Base-by-base conservation (phyloP, 2,797 vertebrate species). In the Smutsia gigantea region DNA sequence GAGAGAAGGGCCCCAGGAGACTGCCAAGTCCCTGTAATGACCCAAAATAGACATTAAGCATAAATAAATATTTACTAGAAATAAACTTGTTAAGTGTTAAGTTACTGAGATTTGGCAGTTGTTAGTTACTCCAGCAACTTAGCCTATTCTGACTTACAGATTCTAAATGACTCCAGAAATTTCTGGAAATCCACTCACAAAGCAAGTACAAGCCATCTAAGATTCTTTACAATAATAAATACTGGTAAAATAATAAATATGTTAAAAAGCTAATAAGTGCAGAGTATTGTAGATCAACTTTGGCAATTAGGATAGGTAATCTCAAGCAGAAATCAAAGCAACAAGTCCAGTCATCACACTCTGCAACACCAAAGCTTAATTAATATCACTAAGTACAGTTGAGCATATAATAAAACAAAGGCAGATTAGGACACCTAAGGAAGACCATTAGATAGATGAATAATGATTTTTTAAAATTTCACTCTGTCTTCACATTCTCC, bases 61-160 rank as follows among this genome's bases (percentile, higher is more conserved):
- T 57, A 89, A 92, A 87, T 49, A 94, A 94, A 87, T 46, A 88
- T 57, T 87, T 95, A 46, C 34, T 59, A 87, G 59, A 95, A 94
- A 81, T 63, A 96, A 91, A 92, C 17, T 64, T 34, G 69, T 34
- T 53, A 1, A 1, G 13, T 87, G 31, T 72, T 71, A 92, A 94
- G 75, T 51, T 34, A 92, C 12, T 92, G 31, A 87, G n/a, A 95
- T 90, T 92, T 85, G 4, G n/a, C 3, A 37, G 55, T 53, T 87
- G 18, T 55, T 87, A 59, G 29, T 92, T 90, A 82, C 46, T 81
- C 90, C 34, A 93, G 71, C 68, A 90, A 83, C 18, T 82, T 88
- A 82, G 15, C 29, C 51, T 90, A 64, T 55, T 55, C n/a, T 94
- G 66, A 93, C 8, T 87, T 90, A 61, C 8, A 37, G 13, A 27